These are phyloP conservation scores for Matsumurasca onukii DNA, from an alignment of 1,140 invertebrate genomes.

Conservation along the genomic window DNA sequence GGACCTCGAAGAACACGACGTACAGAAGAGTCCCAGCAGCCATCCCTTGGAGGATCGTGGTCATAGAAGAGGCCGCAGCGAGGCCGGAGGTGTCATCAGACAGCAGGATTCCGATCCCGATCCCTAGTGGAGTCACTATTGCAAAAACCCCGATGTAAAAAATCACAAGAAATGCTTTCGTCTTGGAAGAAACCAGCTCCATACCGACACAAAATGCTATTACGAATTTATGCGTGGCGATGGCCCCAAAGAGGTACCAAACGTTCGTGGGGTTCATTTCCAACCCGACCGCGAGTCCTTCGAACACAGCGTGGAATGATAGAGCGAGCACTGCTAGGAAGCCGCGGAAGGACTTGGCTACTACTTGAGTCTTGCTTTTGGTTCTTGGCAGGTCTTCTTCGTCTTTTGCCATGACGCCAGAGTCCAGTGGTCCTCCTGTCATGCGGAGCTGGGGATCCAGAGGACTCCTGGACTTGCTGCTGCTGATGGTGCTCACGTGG, in stretches of 20 bases:
- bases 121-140: slow-evolving; percentile 68
- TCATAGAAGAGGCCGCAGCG: slow-evolving; percentile 39
- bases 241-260: slow-evolving; percentile 67
- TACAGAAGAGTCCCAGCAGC: slow-evolving; percentile 86
- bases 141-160: slow-evolving; percentile 62
- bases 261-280: slow-evolving; percentile 63
- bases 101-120: slow-evolving; percentile 59
- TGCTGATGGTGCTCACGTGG: slow-evolving; percentile 30
- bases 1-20: slow-evolving; percentile 89
- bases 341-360: slow-evolving; percentile 56
- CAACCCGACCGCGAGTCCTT: slow-evolving; percentile 78
- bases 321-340: slow-evolving; percentile 70
- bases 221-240: slow-evolving; percentile 74
- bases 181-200: slow-evolving; percentile 64
- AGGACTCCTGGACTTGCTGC: slow-evolving; percentile 31
- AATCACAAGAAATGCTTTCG: slow-evolving; percentile 57
- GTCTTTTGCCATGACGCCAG: not conserved
- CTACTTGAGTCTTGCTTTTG: slow-evolving; percentile 21
- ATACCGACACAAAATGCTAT: slow-evolving; percentile 69
- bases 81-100: slow-evolving; percentile 50
- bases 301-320: slow-evolving; percentile 79
- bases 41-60: slow-evolving; percentile 71
- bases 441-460: slow-evolving; percentile 40
- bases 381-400: slow-evolving; percentile 28
- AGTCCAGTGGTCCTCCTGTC: slow-evolving; percentile 37